A percentile compares a stretch with the other conserved stretches of the same genome.
Evolutionary conservation across 2,113 vertebrate genomes (phyloP).

Genomic region (Ceyx margarethae): DNA sequence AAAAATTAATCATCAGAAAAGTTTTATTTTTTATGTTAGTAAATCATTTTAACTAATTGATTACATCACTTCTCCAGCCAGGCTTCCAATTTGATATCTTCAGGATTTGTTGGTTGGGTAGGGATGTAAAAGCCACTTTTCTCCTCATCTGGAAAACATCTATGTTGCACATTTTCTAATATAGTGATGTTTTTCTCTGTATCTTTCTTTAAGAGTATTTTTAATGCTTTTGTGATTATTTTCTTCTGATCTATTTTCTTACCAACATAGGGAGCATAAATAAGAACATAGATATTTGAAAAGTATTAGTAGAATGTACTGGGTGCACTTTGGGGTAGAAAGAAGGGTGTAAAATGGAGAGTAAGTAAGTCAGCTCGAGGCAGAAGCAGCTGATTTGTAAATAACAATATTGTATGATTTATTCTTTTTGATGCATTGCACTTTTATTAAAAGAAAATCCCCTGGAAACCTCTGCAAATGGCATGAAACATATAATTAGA

Average conservation of each 20-base stretch:
- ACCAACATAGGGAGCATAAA: not conserved
- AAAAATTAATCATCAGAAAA: not conserved
- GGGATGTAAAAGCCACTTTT: not conserved
- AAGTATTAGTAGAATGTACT: not conserved
- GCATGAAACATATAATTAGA: slow-evolving; percentile 53
- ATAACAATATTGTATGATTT: slow-evolving; percentile 60
- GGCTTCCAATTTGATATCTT: not conserved
- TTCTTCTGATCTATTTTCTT: not conserved
- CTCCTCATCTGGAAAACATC: not conserved
- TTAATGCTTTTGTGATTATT: not conserved
- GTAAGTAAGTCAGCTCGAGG: not conserved
- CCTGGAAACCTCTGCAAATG: slow-evolving; percentile 62
- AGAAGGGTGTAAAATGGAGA: slow-evolving; percentile 13
- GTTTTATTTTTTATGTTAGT: not conserved
- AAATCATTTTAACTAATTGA: slow-evolving; percentile 35
- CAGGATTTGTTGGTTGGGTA: not conserved
- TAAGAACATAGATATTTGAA: not conserved
- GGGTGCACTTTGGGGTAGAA: not conserved
- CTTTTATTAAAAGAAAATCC: slow-evolving; percentile 61
- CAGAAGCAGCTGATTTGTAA: slow-evolving; percentile 38
- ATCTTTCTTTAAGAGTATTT: not conserved
- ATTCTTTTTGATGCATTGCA: slow-evolving; percentile 41
- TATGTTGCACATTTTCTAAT: not conserved
- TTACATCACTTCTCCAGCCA: not conserved
- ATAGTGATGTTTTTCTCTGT: not conserved